Percentiles rank a stretch among this genome's conserved stretches.
phyloP scores from a whole-genome alignment of 2,888 invertebrate species.

The Heliconius ethilla region DNA sequence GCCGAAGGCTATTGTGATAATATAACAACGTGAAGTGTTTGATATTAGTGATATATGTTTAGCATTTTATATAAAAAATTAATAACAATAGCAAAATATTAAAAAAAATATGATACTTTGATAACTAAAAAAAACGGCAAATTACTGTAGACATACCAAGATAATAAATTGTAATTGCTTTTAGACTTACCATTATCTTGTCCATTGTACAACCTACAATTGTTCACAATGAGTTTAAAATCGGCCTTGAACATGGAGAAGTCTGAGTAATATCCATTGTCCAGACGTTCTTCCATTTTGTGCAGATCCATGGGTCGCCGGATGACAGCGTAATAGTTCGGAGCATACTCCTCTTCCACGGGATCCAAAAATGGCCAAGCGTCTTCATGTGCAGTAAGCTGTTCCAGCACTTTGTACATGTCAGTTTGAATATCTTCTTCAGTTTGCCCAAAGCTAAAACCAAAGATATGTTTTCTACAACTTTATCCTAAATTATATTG shows the following conservation, averaged over 20 bases:
- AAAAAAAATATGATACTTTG: no score
- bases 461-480: background rate
- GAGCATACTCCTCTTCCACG: constrained; percentile 95
- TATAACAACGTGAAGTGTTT: no score
- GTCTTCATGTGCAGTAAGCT: constrained; percentile 93
- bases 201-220: constrained; percentile 95
- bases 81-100: no score
- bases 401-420: constrained; percentile 95
- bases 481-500: no score
- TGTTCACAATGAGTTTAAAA: constrained; percentile 95
- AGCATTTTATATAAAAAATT: no score
- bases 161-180: constrained; percentile 1
- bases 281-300: constrained; percentile 93
- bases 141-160: background rate
- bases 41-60: no score
- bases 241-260: constrained; percentile 92
- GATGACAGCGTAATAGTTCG: constrained; percentile 89
- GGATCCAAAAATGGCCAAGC: constrained; percentile 98
- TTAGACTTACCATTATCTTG: constrained; percentile 91
- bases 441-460: constrained; percentile 87
- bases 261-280: constrained; percentile 89
- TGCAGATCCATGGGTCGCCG: constrained; percentile 93
- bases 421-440: constrained; percentile 93
- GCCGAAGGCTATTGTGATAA: background rate
- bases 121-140: background rate